These are phyloP conservation scores for Macrochelys suwanniensis DNA, from an alignment of 2,797 vertebrate genomes.

Conservation along the genomic window DNA sequence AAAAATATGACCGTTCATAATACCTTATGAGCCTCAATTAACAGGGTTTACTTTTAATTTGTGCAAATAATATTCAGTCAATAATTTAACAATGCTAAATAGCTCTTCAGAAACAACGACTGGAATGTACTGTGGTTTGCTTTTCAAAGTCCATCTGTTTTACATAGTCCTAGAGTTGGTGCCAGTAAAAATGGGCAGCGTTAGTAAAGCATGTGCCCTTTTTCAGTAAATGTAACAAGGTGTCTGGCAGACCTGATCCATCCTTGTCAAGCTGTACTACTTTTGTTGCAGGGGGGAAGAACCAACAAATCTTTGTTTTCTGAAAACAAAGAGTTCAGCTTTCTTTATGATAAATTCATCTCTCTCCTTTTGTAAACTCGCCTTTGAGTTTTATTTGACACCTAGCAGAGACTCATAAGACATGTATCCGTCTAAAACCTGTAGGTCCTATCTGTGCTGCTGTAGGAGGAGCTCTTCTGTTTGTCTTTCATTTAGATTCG, in stretches of 20 bases:
- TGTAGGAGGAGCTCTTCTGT: constrained; percentile 33
- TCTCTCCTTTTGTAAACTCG: not conserved
- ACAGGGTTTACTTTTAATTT: constrained; percentile 42
- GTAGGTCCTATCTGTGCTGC: constrained; percentile 16
- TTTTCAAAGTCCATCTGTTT: constrained; percentile 53
- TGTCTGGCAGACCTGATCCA: constrained; percentile 23
- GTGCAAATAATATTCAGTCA: constrained; percentile 66
- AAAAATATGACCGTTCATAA: constrained; percentile 14
- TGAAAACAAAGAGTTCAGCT: constrained; percentile 14
- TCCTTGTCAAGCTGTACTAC: constrained; percentile 32
- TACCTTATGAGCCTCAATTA: constrained; percentile 34
- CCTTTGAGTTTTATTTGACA: constrained; percentile 12
- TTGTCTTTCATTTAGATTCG: constrained; percentile 73
- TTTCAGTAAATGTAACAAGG: constrained; percentile 39
- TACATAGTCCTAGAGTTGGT: not conserved
- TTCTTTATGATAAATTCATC: constrained; percentile 2
- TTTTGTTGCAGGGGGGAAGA: not conserved
- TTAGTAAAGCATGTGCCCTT: not conserved
- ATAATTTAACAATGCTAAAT: constrained; percentile 61
- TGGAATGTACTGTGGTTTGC: constrained; percentile 46
- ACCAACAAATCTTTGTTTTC: not conserved
- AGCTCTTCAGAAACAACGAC: constrained; percentile 46
- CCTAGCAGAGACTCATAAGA: constrained; percentile 14
- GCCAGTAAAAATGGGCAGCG: not conserved
- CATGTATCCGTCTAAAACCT: constrained; percentile 33